Conservation (phyloP, 2,888 invertebrate species). For the Himalopsyche anomala region DNA sequence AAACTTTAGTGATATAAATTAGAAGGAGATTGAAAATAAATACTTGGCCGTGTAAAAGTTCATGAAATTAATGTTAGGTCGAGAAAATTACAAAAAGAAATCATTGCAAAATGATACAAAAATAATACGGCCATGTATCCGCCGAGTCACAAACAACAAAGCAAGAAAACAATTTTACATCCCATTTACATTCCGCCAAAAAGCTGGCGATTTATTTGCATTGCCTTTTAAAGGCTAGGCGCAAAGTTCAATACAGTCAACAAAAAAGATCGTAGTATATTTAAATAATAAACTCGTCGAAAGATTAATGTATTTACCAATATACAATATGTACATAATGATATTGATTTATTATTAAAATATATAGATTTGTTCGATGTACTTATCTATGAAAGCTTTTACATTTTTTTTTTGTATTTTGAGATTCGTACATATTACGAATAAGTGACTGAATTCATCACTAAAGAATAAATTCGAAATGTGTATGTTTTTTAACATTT, state of each 20-base stretch:
- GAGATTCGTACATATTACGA: too few relatives aligned
- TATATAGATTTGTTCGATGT: too few relatives aligned
- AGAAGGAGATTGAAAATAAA: too few relatives aligned
- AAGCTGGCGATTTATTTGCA: slow-evolving; percentile 34
- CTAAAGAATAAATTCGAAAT: too few relatives aligned
- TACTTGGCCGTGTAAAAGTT: background rate
- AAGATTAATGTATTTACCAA: background rate
- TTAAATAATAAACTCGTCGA: background rate
- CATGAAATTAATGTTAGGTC: background rate
- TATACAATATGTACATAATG: too few relatives aligned
- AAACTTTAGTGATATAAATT: too few relatives aligned
- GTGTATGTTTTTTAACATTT: too few relatives aligned
- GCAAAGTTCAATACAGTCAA: background rate
- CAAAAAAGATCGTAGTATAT: background rate
- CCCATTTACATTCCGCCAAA: slow-evolving; percentile 29
- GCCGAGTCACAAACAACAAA: slow-evolving; percentile 26
- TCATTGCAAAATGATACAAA: slow-evolving; percentile 13
- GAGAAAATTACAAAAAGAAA: slow-evolving; percentile 21
- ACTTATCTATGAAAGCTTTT: too few relatives aligned
- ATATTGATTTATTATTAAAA: too few relatives aligned
- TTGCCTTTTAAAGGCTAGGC: background rate
- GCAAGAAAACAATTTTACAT: slow-evolving; percentile 34
- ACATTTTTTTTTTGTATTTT: too few relatives aligned
- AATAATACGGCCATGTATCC: background rate
- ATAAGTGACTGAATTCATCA: too few relatives aligned